Percentiles rank a stretch among this genome's conserved stretches.
These are phyloP conservation scores for Ceyx cyanopectus DNA, from an alignment of 2,113 vertebrate genomes.

Conservation along the genomic window DNA sequence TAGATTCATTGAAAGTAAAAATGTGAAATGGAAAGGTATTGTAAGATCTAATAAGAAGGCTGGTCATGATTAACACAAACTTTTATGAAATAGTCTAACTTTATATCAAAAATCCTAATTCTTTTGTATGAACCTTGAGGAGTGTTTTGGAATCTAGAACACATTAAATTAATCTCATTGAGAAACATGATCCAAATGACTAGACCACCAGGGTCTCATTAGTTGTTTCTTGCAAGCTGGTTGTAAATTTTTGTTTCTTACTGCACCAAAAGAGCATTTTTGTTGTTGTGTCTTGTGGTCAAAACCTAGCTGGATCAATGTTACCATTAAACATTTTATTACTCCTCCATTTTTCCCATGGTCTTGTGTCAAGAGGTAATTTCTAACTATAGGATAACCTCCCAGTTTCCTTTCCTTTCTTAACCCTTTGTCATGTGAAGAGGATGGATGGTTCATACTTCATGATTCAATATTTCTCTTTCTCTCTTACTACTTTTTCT, in stretches of 20 bases:
- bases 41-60: neutral
- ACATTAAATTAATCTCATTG: neutral
- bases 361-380: neutral
- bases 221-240: neutral
- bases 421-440: neutral
- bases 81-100: neutral
- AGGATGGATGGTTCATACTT: neutral
- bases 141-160: neutral
- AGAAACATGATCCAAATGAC: neutral
- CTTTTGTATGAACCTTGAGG: neutral
- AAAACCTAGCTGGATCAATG: neutral
- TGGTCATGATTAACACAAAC: neutral
- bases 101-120: neutral
- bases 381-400: neutral
- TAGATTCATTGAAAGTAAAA: neutral
- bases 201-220: neutral
- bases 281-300: neutral
- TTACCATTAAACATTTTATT: neutral
- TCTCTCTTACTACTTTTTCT: neutral
- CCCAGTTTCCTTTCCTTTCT: neutral
- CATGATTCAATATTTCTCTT: neutral
- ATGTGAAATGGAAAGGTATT: neutral
- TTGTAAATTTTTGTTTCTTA: neutral
- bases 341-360: accelerated
- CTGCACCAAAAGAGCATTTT: neutral